These are phyloP conservation scores for Pipistrellus nathusii DNA, from an alignment of 2,797 vertebrate species.

Conservation along the genomic window DNA sequence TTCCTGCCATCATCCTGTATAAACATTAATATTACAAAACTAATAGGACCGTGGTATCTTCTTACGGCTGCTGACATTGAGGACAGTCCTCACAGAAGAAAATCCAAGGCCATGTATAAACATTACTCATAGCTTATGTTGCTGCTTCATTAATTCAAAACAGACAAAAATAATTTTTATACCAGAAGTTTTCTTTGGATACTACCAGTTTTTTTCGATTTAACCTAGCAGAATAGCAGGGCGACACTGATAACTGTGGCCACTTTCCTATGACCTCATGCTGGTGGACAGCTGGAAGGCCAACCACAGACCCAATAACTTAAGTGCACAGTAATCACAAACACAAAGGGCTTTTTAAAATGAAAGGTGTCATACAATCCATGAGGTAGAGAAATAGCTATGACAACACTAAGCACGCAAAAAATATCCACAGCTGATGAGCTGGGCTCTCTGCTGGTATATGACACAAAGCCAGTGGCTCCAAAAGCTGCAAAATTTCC, in stretches of 20 bases:
- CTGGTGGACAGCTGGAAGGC: neutral
- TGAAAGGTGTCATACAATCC: neutral
- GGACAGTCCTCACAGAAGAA: neutral
- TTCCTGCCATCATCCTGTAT: constrained; percentile 26
- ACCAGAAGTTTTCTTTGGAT: neutral
- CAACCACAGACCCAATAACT: neutral
- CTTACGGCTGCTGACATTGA: neutral
- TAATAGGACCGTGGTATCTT: neutral
- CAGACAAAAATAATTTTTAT: neutral
- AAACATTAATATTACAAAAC: constrained; percentile 15
- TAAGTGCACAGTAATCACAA: neutral
- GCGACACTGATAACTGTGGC: neutral
- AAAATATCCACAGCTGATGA: neutral
- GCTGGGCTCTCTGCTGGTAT: neutral
- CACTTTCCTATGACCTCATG: neutral
- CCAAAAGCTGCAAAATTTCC: neutral
- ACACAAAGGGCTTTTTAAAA: neutral
- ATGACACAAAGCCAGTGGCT: neutral
- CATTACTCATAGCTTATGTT: neutral
- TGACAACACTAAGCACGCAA: neutral
- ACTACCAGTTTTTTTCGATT: neutral
- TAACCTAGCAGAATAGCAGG: neutral
- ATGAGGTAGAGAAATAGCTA: constrained; percentile 36
- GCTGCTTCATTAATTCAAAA: constrained; percentile 56
- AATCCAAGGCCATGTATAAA: neutral